These are phyloP conservation scores for Coracopsis vasa DNA, from an alignment of 2,113 vertebrate genomes.

Conservation along the genomic window DNA sequence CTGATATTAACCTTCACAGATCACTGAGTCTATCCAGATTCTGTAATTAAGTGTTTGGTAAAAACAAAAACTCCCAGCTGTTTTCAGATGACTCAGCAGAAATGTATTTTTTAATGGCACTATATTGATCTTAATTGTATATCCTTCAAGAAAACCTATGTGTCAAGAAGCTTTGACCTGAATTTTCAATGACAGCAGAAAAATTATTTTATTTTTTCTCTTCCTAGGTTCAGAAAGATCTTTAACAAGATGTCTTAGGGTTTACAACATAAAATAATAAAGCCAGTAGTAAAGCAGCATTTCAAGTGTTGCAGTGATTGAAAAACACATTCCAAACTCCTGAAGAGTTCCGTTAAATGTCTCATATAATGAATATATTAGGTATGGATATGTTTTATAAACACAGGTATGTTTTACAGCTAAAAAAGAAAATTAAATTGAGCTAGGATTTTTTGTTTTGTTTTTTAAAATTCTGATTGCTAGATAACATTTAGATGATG, in stretches of 20 bases:
- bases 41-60: constrained; percentile 30
- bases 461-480: background rate
- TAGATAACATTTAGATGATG: background rate
- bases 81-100: constrained; percentile 37
- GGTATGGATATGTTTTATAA: background rate
- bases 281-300: background rate
- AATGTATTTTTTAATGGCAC: constrained; percentile 8
- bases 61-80: constrained; percentile 13
- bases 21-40: constrained; percentile 25
- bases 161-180: background rate
- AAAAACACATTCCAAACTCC: background rate
- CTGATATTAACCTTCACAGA: constrained; percentile 56
- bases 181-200: constrained; percentile 12
- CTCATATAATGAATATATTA: background rate
- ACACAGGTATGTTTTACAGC: background rate
- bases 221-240: background rate
- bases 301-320: background rate
- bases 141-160: constrained; percentile 35
- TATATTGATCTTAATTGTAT: constrained; percentile 39
- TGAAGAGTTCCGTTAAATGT: background rate
- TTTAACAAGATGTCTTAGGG: background rate
- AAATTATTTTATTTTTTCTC: background rate
- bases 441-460: background rate
- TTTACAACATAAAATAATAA: background rate
- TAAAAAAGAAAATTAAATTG: background rate